These are phyloP conservation scores for Neopelma chrysocephalum DNA, from an alignment of 2,797 vertebrate genomes.

Conservation along the genomic window DNA sequence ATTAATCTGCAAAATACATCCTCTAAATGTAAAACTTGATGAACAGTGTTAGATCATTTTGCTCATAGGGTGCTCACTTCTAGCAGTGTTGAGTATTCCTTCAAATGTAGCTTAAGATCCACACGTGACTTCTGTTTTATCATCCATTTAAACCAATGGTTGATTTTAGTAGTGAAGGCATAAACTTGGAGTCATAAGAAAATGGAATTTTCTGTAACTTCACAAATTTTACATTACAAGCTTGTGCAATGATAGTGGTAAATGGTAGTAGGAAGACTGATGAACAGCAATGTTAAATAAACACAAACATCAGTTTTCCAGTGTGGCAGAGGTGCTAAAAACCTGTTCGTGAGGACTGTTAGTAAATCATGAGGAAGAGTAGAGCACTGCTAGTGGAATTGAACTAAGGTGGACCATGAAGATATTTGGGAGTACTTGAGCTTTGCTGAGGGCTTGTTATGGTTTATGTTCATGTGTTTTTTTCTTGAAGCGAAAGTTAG, in stretches of 20 bases:
- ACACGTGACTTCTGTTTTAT: neutral
- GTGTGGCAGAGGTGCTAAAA: neutral
- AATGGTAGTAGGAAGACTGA: neutral
- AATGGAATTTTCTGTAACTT: neutral
- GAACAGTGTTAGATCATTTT: neutral
- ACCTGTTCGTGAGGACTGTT: neutral
- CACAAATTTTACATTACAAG: neutral
- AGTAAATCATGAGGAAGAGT: neutral
- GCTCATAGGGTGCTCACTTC: neutral
- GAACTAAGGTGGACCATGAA: neutral
- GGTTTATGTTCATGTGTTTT: neutral
- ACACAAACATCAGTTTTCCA: neutral
- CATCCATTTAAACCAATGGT: neutral
- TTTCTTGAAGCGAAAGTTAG: neutral
- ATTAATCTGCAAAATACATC: neutral
- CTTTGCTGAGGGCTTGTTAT: neutral
- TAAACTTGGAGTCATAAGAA: neutral
- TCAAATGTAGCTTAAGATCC: neutral
- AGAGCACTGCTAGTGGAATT: neutral
- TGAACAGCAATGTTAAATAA: neutral
- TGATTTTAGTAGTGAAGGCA: neutral
- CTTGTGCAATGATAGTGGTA: neutral
- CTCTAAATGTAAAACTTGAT: neutral
- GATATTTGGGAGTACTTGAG: neutral
- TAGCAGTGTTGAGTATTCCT: neutral